These are phyloP conservation scores for Hypotaenidia okinawae DNA, from an alignment of 2,797 vertebrate genomes.

Conservation along the genomic window DNA sequence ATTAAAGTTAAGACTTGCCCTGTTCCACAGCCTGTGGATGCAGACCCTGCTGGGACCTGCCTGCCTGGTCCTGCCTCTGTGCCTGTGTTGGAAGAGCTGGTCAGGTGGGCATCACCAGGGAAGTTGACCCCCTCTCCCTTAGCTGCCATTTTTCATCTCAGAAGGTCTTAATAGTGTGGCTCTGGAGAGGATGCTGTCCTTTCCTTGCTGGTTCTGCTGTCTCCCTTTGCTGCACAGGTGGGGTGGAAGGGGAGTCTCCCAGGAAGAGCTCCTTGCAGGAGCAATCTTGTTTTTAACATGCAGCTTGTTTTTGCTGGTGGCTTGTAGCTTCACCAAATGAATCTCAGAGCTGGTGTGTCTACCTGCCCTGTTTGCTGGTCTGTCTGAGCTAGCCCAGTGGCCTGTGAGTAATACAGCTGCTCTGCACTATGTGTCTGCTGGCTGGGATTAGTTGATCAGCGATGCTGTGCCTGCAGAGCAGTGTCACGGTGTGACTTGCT, in stretches of 20 bases:
- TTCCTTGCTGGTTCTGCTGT: not conserved
- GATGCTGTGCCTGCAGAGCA: not conserved
- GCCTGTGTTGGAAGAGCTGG: not conserved
- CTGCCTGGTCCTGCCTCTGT: not conserved
- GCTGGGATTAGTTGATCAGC: not conserved
- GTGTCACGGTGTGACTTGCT: rapidly evolving
- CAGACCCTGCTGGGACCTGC: not conserved
- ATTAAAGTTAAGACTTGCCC: not conserved
- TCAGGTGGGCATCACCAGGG: not conserved
- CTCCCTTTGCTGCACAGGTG: no score
- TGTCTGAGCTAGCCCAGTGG: not conserved
- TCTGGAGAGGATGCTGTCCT: rapidly evolving
- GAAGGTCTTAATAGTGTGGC: not conserved
- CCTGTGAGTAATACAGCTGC: not conserved
- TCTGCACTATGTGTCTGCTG: rapidly evolving
- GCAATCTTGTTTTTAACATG: not conserved
- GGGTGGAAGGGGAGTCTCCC: rapidly evolving
- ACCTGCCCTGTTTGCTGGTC: not conserved
- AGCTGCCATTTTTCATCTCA: not conserved
- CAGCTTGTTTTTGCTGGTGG: not conserved
- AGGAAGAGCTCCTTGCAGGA: not conserved
- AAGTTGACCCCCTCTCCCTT: not conserved
- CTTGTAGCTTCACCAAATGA: not conserved
- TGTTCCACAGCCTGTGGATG: rapidly evolving
- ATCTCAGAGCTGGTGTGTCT: not conserved